Conservation (phyloP, 2,797 vertebrate genomes). For the Babyrousa celebensis region DNA sequence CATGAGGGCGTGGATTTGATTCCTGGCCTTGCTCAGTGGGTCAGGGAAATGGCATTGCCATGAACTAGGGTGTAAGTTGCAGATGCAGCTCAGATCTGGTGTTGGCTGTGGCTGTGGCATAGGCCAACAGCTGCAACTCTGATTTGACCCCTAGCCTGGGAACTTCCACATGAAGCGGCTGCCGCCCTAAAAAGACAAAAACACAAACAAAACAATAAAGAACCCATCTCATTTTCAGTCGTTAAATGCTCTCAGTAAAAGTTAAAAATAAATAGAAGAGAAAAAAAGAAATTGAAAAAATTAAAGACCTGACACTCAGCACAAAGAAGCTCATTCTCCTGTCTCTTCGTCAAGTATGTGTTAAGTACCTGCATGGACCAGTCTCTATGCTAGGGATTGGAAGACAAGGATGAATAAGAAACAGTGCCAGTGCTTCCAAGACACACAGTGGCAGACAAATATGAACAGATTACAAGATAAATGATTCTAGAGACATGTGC, state of each 20-base stretch:
- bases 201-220: no score
- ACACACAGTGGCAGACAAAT: background rate
- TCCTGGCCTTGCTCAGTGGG: no score
- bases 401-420: constrained; percentile 30
- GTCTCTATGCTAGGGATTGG: background rate
- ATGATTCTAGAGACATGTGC: background rate
- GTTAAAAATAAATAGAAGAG: constrained; percentile 39
- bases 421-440: background rate
- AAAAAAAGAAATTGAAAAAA: background rate
- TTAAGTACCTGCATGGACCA: background rate
- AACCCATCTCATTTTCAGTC: background rate
- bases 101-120: no score
- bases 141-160: no score
- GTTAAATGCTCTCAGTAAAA: constrained; percentile 61
- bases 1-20: no score
- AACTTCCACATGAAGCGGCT: no score
- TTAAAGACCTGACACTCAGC: constrained; percentile 1
- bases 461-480: constrained; percentile 25
- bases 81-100: no score
- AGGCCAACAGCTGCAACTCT: no score
- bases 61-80: no score
- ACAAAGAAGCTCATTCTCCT: constrained; percentile 10
- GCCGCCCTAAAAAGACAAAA: no score
- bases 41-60: no score
- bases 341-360: constrained; percentile 38